Base-by-base conservation (phyloP, 92 coral and sea anemone genomes). In the Epizoanthus stellaris region DNA sequence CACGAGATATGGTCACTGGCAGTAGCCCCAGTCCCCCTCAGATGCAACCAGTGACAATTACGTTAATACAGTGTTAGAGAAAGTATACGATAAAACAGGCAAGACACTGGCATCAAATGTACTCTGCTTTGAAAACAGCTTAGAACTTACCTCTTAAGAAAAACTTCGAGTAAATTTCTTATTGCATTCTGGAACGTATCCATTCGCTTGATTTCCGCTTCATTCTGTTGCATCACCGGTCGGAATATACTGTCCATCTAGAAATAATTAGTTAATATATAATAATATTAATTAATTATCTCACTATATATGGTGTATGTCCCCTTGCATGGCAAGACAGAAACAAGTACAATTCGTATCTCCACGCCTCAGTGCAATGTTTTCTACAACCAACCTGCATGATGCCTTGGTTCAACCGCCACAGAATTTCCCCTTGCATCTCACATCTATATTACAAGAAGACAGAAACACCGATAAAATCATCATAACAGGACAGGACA, bases 211-310 rank as follows among this genome's bases (percentile, higher is more conserved):
- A 94, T 85, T 60, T 97, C 99, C 43, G 86, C 89, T 47, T 91
- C 92, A 77, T 88, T 93, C 42, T 93, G 91, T n/a, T 90, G 85
- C 47, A 97, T 85, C 68, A 96, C 98, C 74, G 95, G 98, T 25
- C 93, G 94, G 79, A 97, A 97, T 87, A 97, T 90, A 81, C 82
- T 93, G 82, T 97, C 99, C 83, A 97, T 88, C 99, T 96, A 81
- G 20, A 75, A 68, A 56, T 49, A 65, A 30, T 14, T 10, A 67
- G 39, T 21, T 9, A 16, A 38, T 40, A 58, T 81, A 71, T 21
- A 42, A 66, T 56, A 65, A 10, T 1, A 52, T 19, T 60, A 17
- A 10, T 66, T 47, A 40, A 40, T 4, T 9, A 47, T 47, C 10
- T 47, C 1, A 6, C 53, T 47, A 47, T 10, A 42, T 47, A 47